Evolutionary conservation across 2,888 invertebrate species (phyloP), one percentile per base, ranked within the genome.

Genomic region (Acleris holmiana): DNA sequence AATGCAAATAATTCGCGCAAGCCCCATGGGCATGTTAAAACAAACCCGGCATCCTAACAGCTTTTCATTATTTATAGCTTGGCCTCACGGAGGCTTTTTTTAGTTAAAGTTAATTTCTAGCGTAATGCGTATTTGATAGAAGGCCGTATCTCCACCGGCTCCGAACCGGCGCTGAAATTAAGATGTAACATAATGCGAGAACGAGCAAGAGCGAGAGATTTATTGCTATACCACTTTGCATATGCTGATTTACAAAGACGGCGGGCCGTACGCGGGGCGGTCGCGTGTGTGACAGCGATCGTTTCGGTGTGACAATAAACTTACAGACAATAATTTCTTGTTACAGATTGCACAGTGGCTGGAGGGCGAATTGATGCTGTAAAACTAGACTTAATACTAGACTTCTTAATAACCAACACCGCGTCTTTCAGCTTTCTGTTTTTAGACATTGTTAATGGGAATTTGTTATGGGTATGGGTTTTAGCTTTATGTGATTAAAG

Each of bases 121-220:
- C 84, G 86, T 90, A 91, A 91, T 91, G 88, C 82, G 86, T 88
- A 89, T 92, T 92, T 92, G 91, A 92, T 92, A 92, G 91, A 91
- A 91, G 87, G 88, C 85, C 85, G 88, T 91, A 92, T 91, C 91
- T 91, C 86, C 84, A 83, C 85, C 86, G 89, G 89, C 91, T 89
- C 89, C 89, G 89, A 89, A 89, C 88, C 88, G 89, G 88, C 86
- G 88, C 88, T 90, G 91, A 93, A 93, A 93, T 93, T 93, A 93
- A 93, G 93, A 93, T 93, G 93, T 93, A 93, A 93, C 93, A 93
- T 93, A 93, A 93, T 93, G 93, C 93, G 93, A 91, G 92, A 93
- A 93, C 93, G 93, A 93, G 93, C 93, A 91, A 92, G 91, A 91
- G 86, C 92, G 82, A 86, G 88, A 92, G 93, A 93, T 93, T 93